Evolutionary conservation across 2,888 invertebrate genomes (phyloP), one percentile per base, ranked within the genome.

Genomic region (Patella pellucida): DNA sequence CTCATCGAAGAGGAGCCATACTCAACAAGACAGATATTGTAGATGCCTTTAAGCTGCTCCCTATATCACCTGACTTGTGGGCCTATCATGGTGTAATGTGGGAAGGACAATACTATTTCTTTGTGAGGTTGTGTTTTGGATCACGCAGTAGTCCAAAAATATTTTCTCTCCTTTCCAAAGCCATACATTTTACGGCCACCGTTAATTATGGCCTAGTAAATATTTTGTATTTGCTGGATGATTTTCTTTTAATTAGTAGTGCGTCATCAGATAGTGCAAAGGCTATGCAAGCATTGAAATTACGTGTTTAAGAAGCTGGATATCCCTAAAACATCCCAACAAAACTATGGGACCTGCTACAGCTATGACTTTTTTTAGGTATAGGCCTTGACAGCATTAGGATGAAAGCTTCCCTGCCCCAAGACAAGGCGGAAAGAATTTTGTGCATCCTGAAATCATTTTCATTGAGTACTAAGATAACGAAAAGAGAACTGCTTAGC

Each of bases 181-280:
- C 68, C 4, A 15, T 78, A 12, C 73, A 73, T 68, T 78, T 62
- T 62, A 74, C 69, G 16, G 71, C 74, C 11, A 23, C 52, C 52
- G 19, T 74, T 52, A 71, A 68, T n/a, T 74, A 73, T 62, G 15
- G 19, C 2, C 31, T 78, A 1, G 23, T 56, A 14, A 52, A 75
- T 67, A 67, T 75, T 50, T 54, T 75, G 1, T 73, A 78, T 73
- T 51, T 78, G 19, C 68, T 78, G 5, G 78, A 78, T 70, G 78
- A 78, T 27, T 78, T 75, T 31, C 9, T 78, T 2, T 73, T 73
- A 67, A 23, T 74, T 56, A 72, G 74, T 54, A n/a, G 11, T 11
- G 19, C 73, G 12, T 16, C 56, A 52, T 27, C 23, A 9, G 52
- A 27, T 16, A 52, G 52, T 3, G 67, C 23, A 31, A 14, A 50